Base-by-base conservation (phyloP, 1,140 invertebrate species). In the Ceratosolen fusciceps region DNA sequence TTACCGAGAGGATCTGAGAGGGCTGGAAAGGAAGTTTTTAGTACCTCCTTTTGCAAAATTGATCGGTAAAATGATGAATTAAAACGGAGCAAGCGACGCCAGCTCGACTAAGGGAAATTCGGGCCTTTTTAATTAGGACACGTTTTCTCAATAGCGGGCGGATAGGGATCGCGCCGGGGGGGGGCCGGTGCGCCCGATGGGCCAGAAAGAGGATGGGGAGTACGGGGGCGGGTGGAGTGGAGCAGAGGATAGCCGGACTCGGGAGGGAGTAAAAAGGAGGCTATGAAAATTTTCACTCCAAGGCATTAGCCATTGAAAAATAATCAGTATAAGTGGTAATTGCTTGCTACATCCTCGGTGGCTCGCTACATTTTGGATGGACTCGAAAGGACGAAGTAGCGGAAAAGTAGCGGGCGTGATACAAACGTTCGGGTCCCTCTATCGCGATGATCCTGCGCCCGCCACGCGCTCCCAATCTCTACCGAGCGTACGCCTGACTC, bases 281-380 rank as follows among this genome's bases (percentile, higher is more conserved):
- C 84, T 81, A 74, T 78, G 75, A 60, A 73, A 74, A 21, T 58
- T 43, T 14, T n/a, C 12, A 0, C 9, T 47, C 10, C 72, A 65
- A 79, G 71, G 60, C 73, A 85, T 82, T 84, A 82, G 77, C 72
- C 24, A 71, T 77, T 76, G 60, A 84, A 52, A 81, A 85, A 86
- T 85, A 84, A 83, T 80, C 83, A 80, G n/a, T n/a, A n/a, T n/a
- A n/a, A n/a, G 47, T 58, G 56, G 83, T 85, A 83, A 86, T 87
- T 84, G 83, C n/a, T 84, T 80, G 77, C 80, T 49, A 60, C 52
- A 24, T 29, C 26, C 31, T 16, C n/a, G n/a, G n/a, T n/a, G n/a
- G 67, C 43, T 71, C 26, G 21, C 39, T 31, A n/a, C 39, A 26
- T 67, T 49, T 56, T 37, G 80, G 52, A 60, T 39, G 2, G 31